Evolutionary conservation across 1,140 invertebrate species (phyloP), one percentile per base, ranked within the genome.

Genomic region (Limonius californicus): DNA sequence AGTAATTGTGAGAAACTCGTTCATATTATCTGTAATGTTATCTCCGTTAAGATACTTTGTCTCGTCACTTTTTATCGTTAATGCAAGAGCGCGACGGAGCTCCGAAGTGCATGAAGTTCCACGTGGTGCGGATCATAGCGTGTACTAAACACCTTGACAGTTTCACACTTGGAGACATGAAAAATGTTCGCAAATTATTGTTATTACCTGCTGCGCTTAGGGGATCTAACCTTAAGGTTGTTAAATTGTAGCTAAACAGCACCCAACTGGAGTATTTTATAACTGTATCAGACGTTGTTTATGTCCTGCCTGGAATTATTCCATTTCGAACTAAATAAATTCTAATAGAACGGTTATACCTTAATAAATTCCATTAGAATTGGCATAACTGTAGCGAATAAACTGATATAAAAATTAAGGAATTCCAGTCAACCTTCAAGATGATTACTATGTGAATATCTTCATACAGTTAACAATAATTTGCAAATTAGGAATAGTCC

Each of bases 1-100:
- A 45, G 53, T 54, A 61, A 61, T 53, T 61, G 54, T 54, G 60
- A 55, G 53, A 55, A 55, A 55, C 53, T 55, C 53, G 20, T 8
- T 32, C 21, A 14, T 30, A 30, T 23, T 55, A 55, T 55, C 2
- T 55, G 53, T 16, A 32, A 55, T 32, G 45, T 12, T 50, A 18
- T 50, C 45, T 50, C 45, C 35, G 35, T 39, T 12, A 39, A 39
- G 35, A 39, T 14, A 39, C n/a, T 39, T 39, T 39, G 35, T 39
- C 35, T 39, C 35, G 8, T 39, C n/a, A 39, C 35, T 39, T 39
- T 39, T 39, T 39, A 39, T 39, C 8, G 35, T n/a, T 12, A 39
- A 12, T 39, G 35, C 35, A 39, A 39, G 35, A 39, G 35, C 35
- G 35, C 35, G 35, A 39, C n/a, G 35, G 35, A 39, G 2, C 2